These are phyloP conservation scores for Drosophila fuyamai DNA, from an alignment of 1,140 invertebrate genomes.

Conservation along the genomic window DNA sequence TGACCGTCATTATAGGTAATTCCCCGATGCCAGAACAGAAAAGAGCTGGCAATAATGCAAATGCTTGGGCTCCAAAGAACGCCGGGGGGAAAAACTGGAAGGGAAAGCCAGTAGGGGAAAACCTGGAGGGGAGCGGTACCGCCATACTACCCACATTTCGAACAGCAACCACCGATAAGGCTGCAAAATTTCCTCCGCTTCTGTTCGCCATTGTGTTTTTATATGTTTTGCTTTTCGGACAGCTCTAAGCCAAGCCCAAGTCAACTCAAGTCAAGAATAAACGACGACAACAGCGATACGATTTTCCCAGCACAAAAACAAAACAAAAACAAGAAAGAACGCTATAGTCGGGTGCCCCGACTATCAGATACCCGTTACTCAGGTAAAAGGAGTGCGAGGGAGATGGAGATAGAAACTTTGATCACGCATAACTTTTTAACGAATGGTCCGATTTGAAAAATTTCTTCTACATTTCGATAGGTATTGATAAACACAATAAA, in stretches of 20 bases:
- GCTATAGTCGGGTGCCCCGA: no score
- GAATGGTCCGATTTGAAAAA: no score
- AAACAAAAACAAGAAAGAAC: no score
- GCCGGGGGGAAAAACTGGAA: background rate
- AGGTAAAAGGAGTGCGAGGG: no score
- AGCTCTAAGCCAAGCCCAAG: constrained; percentile 41
- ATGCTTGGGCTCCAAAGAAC: constrained; percentile 22
- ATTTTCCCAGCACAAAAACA: constrained; percentile 41
- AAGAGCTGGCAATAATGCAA: constrained; percentile 44
- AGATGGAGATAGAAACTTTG: no score
- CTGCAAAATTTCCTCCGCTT: constrained; percentile 45
- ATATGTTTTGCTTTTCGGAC: constrained; percentile 36
- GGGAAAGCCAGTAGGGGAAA: background rate
- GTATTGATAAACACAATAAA: no score
- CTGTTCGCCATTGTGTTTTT: constrained; percentile 30
- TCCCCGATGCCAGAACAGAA: constrained; percentile 36
- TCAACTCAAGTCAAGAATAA: constrained; percentile 46
- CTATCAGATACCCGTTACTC: no score
- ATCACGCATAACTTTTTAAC: no score
- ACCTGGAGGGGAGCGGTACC: background rate
- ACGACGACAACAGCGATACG: constrained; percentile 28
- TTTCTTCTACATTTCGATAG: no score
- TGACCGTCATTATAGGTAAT: constrained; percentile 54
- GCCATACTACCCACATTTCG: constrained; percentile 20
- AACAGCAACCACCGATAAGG: constrained; percentile 55